A percentile compares a stretch with the other conserved stretches of the same genome.
Evolutionary conservation across 2,888 invertebrate species (phyloP).

Genomic region (Drosophila lutescens): DNA sequence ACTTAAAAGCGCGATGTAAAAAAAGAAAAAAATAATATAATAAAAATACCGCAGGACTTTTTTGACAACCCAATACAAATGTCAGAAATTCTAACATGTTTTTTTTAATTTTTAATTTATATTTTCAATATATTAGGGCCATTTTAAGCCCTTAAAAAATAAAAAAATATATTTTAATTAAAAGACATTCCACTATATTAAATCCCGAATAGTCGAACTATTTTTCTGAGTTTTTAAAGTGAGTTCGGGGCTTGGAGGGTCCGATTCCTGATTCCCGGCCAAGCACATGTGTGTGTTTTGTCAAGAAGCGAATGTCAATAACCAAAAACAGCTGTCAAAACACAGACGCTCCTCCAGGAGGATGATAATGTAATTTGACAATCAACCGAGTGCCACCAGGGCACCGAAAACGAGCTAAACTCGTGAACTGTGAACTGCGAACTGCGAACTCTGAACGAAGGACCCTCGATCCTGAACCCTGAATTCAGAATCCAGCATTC

Average conservation of each 20-base stretch:
- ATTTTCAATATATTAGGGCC: too few species aligned
- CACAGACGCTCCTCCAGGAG: slow-evolving; percentile 61
- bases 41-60: too few species aligned
- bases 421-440: background rate
- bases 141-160: too few species aligned
- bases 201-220: too few species aligned
- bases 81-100: too few species aligned
- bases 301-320: slow-evolving; percentile 71
- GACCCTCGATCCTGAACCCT: slow-evolving; percentile 5
- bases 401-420: slow-evolving; percentile 42
- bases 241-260: background rate
- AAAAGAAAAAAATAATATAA: too few species aligned
- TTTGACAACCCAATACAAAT: too few species aligned
- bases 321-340: slow-evolving; percentile 75
- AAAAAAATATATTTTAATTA: too few species aligned
- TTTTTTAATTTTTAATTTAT: too few species aligned
- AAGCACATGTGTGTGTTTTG: slow-evolving; percentile 30
- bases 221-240: too few species aligned
- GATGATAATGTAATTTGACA: slow-evolving; percentile 77
- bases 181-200: too few species aligned
- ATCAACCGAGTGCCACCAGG: slow-evolving; percentile 59
- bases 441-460: slow-evolving; percentile 1
- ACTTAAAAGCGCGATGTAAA: too few species aligned
- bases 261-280: background rate
- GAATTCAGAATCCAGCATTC: background rate